These are phyloP conservation scores for Gonioctena quinquepunctata DNA, from an alignment of 1,140 invertebrate genomes.

Conservation along the genomic window DNA sequence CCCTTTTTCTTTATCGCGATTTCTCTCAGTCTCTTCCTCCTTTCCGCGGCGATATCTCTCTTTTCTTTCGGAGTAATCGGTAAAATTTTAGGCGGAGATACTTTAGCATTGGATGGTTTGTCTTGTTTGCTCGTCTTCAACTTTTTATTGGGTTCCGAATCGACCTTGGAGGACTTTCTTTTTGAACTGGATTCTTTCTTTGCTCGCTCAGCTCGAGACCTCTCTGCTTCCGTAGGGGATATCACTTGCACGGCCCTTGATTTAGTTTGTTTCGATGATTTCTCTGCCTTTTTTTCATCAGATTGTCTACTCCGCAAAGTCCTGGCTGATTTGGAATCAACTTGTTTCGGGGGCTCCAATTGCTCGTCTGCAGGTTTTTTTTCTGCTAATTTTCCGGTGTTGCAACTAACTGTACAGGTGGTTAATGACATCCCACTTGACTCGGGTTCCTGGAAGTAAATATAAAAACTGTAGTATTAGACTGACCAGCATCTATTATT, in stretches of 20 bases:
- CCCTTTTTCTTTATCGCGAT: not conserved
- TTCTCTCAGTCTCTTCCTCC: conserved; percentile 3
- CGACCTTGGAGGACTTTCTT: not conserved
- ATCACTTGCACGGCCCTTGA: not conserved
- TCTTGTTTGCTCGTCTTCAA: not conserved
- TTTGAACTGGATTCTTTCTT: not conserved
- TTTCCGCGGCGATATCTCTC: not conserved
- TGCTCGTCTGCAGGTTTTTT: too few relatives aligned
- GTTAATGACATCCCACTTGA: too few relatives aligned
- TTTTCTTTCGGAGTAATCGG: not conserved
- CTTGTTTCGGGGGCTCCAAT: too few relatives aligned
- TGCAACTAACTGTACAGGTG: too few relatives aligned
- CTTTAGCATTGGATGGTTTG: not conserved
- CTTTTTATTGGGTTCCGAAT: not conserved
- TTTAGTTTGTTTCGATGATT: too few relatives aligned
- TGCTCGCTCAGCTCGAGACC: not conserved
- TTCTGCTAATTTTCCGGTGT: too few relatives aligned
- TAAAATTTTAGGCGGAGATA: not conserved
- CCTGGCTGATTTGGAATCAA: too few relatives aligned
- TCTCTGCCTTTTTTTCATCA: not conserved
- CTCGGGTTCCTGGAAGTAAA: too few relatives aligned
- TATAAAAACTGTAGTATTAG: too few relatives aligned
- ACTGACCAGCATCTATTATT: too few relatives aligned
- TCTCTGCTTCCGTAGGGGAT: not conserved
- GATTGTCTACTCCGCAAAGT: too few relatives aligned